Base-by-base conservation (phyloP, 2,888 invertebrate genomes). In the Cylloceria caligata region DNA sequence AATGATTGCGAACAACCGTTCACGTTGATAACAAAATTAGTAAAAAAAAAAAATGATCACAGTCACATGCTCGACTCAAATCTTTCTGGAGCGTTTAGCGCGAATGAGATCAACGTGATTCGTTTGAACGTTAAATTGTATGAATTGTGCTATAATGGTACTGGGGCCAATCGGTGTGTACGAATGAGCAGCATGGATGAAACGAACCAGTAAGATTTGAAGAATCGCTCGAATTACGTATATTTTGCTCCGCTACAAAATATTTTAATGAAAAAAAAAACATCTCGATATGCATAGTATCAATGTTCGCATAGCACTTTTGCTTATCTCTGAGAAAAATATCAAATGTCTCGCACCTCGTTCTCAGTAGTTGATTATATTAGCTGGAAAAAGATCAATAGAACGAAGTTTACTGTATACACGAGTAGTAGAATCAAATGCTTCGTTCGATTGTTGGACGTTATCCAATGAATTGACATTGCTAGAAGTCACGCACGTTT, bases 91-190 rank as follows among this genome's bases (percentile, higher is more conserved):
- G 9, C 19, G 52, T 77, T 80, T 75, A 39, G 36, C 36, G 45
- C 34, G 64, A 74, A 69, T 72, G 74, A 19, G 45, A 84, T 71
- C 68, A 52, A 72, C 52, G 45, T 57, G 36, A 69, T 34, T 65
- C n/a, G 52, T 73, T 69, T 62, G 77, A 78, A 39, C 64, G 71
- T 83, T 76, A 74, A 83, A 73, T 72, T 77, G 67, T 75, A 72
- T 67, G 64, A 77, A 39, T 57, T 62, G 65, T 84, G 80, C 60
- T 84, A 78, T 78, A 75, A 80, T 64, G 84, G 82, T 85, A 79
- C 67, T 74, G 85, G 85, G 85, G 84, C 85, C 85, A 85, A 85
- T 64, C 60, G 76, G 69, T 79, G 67, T 77, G 84, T 71, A 69
- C 74, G 72, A 80, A 68, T 75, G 69, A 60, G 49, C 34, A 27